Evolutionary conservation across 2,797 vertebrate species (phyloP).

Genomic region (Poliocrania exsul): DNA sequence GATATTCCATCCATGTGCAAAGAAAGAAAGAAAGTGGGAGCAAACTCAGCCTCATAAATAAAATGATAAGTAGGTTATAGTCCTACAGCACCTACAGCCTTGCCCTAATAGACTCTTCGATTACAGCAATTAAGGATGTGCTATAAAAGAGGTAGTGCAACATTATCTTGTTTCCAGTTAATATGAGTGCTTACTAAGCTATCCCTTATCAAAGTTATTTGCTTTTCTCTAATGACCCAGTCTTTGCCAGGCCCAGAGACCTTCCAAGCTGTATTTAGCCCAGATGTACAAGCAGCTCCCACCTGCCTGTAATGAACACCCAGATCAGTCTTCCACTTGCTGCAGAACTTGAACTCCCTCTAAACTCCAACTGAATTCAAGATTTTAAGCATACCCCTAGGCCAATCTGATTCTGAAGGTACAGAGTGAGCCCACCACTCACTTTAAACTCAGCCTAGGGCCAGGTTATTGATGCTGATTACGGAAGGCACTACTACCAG

Average conservation of each 20-base stretch:
- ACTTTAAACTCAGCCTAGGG: neutral
- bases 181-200: neutral
- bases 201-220: slow-evolving; percentile 4
- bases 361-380: neutral
- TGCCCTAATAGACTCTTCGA: neutral
- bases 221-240: neutral
- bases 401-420: neutral
- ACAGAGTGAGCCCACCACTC: neutral
- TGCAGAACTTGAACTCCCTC: neutral
- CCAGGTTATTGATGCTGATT: neutral
- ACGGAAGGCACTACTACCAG: neutral
- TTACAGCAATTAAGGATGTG: neutral
- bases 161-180: slow-evolving; percentile 19
- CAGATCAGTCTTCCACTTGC: neutral
- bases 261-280: neutral
- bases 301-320: neutral
- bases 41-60: neutral
- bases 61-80: neutral
- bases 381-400: neutral
- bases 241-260: neutral
- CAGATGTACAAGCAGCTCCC: neutral
- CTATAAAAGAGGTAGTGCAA: neutral
- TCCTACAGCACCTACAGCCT: neutral
- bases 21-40: neutral
- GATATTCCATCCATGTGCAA: neutral